Conservation (phyloP, 1,140 invertebrate species). For the Drosophila bipectinata region DNA sequence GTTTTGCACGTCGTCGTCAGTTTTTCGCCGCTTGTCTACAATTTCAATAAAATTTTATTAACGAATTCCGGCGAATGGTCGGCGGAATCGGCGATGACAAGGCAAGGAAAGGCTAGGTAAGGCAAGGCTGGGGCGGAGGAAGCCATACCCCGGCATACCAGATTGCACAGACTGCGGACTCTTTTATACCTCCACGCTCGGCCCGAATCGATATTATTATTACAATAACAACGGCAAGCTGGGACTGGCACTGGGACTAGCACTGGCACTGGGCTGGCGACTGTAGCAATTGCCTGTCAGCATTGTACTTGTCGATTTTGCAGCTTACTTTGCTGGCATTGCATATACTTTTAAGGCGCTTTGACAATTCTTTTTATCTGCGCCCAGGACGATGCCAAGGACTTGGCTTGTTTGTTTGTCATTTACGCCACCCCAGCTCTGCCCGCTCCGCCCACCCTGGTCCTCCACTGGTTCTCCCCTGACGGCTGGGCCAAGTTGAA, state of each 20-base stretch:
- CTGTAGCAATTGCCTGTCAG: constrained; percentile 82
- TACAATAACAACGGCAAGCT: constrained; percentile 63
- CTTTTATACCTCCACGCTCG: constrained; percentile 66
- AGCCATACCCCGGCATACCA: constrained; percentile 28
- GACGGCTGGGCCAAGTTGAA: constrained; percentile 58
- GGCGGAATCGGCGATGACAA: constrained; percentile 71
- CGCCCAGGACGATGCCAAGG: constrained; percentile 70
- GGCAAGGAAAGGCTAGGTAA: constrained; percentile 60
- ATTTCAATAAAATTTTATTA: constrained; percentile 84
- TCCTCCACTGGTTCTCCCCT: not conserved
- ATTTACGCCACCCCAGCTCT: constrained; percentile 59
- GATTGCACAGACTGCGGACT: constrained; percentile 44
- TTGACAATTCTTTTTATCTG: constrained; percentile 83
- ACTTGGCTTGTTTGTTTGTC: constrained; percentile 81
- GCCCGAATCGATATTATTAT: constrained; percentile 83
- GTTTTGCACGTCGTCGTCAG: constrained; percentile 79
- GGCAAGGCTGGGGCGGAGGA: constrained; percentile 15
- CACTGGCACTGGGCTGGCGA: constrained; percentile 3
- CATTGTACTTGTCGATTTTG: constrained; percentile 83
- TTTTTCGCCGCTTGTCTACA: constrained; percentile 83
- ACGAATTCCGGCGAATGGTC: constrained; percentile 83
- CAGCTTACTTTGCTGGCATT: constrained; percentile 82
- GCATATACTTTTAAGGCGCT: constrained; percentile 82
- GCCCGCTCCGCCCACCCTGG: not conserved
- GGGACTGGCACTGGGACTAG: not conserved